These are phyloP conservation scores for Smittia aterrima DNA, from an alignment of 2,888 invertebrate genomes.

Conservation along the genomic window DNA sequence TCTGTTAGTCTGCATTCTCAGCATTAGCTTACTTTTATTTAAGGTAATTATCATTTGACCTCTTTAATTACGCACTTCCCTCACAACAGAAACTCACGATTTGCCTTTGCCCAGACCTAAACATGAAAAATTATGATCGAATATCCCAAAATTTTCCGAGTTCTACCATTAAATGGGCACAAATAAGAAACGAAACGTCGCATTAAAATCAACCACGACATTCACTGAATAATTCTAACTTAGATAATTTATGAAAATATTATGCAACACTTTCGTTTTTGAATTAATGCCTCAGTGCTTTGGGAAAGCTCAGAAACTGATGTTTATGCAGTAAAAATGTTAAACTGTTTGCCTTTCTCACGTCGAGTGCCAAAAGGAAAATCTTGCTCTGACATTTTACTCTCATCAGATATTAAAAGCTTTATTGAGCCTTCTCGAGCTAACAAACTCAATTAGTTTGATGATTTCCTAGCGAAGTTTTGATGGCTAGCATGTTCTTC, in stretches of 20 bases:
- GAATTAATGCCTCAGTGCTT: background rate
- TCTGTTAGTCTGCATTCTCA: constrained; percentile 3
- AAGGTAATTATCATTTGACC: constrained; percentile 8
- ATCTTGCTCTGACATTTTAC: no score
- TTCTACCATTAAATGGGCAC: no score
- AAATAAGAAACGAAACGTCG: background rate
- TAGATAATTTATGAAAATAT: constrained; percentile 40
- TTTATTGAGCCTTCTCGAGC: no score
- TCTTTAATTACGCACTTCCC: background rate
- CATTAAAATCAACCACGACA: background rate
- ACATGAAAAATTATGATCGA: no score
- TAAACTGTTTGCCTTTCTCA: background rate
- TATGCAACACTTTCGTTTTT: constrained; percentile 25
- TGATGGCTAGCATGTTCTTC: no score
- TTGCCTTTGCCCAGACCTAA: no score
- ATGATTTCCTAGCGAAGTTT: background rate
- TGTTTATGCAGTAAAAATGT: background rate
- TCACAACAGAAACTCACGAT: no score
- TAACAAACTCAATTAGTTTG: background rate
- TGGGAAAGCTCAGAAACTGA: background rate
- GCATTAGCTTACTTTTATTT: constrained; percentile 1
- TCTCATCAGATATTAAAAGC: no score
- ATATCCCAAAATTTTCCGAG: no score
- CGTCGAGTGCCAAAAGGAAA: no score
- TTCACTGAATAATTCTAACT: constrained; percentile 27